Conservation (phyloP, 2,888 invertebrate species). For the Tridacna crocea region DNA sequence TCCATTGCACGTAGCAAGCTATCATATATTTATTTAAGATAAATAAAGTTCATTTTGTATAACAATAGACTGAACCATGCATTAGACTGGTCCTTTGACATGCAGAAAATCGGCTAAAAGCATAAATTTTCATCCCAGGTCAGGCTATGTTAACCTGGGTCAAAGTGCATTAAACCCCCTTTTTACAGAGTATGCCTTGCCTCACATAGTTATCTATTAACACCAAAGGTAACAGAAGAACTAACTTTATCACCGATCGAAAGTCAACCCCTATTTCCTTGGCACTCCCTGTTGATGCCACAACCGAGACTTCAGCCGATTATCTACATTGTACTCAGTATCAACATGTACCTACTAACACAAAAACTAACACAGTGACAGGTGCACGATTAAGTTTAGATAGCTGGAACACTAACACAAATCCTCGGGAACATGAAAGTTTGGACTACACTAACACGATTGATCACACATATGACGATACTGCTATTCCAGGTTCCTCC, state of each 20-base stretch:
- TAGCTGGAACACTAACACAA: not conserved
- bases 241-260: not conserved
- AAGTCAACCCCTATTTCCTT: conserved; percentile 6
- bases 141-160: no score
- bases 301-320: not conserved
- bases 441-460: not conserved
- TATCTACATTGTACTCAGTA: conserved; percentile 1
- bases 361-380: not conserved
- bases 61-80: no score
- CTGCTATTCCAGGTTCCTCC: conserved; percentile 22
- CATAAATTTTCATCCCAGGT: no score
- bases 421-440: not conserved
- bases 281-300: not conserved
- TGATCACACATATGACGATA: conserved; percentile 44
- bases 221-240: not conserved
- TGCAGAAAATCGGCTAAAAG: no score
- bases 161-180: no score
- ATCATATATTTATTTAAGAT: no score
- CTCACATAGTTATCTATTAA: not conserved
- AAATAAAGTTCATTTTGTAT: no score
- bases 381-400: not conserved
- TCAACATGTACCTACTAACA: not conserved
- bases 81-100: no score
- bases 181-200: not conserved
- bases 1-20: no score